A percentile compares a stretch with the other conserved stretches of the same genome.
phyloP scores from a whole-genome alignment of 1,140 invertebrate genomes.

The Dinothrombium tinctorium region DNA sequence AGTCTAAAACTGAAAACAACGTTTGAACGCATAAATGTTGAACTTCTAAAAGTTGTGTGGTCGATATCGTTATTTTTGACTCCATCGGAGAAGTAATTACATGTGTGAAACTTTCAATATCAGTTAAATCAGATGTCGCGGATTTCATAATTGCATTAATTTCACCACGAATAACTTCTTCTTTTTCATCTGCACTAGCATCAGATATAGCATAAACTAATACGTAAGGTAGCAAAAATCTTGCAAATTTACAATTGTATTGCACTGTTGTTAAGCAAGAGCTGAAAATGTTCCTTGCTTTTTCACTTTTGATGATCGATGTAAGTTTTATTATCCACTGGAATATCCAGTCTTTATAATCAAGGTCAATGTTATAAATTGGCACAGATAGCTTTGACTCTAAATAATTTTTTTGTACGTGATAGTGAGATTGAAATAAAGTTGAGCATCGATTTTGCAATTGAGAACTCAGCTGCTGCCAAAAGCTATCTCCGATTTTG shows the following conservation, averaged over 20 bases:
- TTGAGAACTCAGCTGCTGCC: neutral
- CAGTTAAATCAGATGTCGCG: neutral
- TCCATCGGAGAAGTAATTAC: neutral
- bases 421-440: neutral
- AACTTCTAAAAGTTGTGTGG: neutral
- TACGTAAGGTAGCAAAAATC: neutral
- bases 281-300: neutral
- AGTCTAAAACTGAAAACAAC: neutral
- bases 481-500: conserved; percentile 9
- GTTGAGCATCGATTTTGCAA: neutral
- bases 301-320: neutral
- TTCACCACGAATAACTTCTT: neutral
- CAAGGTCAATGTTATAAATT: neutral
- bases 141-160: neutral
- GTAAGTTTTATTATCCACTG: neutral
- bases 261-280: neutral
- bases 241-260: neutral
- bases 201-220: neutral
- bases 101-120: neutral
- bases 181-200: neutral
- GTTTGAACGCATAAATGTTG: neutral
- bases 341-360: neutral
- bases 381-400: neutral
- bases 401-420: neutral
- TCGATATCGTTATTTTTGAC: neutral